Evolutionary conservation across 1,140 invertebrate species (phyloP).

Genomic region (Drosophila mauritiana): DNA sequence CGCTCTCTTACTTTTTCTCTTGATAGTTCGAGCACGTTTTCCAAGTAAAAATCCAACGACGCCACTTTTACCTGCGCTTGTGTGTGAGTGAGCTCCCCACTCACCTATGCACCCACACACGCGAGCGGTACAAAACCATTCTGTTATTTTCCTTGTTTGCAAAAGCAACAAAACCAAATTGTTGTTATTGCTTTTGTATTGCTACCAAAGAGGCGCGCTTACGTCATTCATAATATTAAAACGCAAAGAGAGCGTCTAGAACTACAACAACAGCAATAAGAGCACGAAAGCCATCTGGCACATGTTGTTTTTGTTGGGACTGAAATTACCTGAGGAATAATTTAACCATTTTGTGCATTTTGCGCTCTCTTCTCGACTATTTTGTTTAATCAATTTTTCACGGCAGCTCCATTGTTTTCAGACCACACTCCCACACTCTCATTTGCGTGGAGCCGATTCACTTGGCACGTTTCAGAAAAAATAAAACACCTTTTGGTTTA

Average conservation of each 20-base stretch:
- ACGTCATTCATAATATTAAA: slow-evolving; percentile 82
- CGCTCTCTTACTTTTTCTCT: slow-evolving; percentile 19
- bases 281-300: neutral
- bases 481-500: neutral
- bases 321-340: slow-evolving; percentile 76
- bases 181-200: slow-evolving; percentile 50
- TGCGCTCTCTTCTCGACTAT: neutral
- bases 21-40: slow-evolving; percentile 61
- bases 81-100: slow-evolving; percentile 26
- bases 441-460: neutral
- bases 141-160: slow-evolving; percentile 25
- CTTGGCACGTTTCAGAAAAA: slow-evolving; percentile 12
- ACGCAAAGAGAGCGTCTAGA: slow-evolving; percentile 28
- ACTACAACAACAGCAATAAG: slow-evolving; percentile 18
- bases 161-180: slow-evolving; percentile 43
- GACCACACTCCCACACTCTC: neutral
- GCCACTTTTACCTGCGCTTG: slow-evolving; percentile 42
- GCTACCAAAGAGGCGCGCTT: slow-evolving; percentile 57
- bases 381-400: slow-evolving; percentile 47
- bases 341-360: slow-evolving; percentile 78
- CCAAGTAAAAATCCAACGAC: slow-evolving; percentile 55
- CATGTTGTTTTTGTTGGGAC: slow-evolving; percentile 33
- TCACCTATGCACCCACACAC: slow-evolving; percentile 8
- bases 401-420: slow-evolving; percentile 16
- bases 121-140: neutral